phyloP scores from a whole-genome alignment of 2,888 invertebrate genomes.

The Shargacucullia verbasci region DNA sequence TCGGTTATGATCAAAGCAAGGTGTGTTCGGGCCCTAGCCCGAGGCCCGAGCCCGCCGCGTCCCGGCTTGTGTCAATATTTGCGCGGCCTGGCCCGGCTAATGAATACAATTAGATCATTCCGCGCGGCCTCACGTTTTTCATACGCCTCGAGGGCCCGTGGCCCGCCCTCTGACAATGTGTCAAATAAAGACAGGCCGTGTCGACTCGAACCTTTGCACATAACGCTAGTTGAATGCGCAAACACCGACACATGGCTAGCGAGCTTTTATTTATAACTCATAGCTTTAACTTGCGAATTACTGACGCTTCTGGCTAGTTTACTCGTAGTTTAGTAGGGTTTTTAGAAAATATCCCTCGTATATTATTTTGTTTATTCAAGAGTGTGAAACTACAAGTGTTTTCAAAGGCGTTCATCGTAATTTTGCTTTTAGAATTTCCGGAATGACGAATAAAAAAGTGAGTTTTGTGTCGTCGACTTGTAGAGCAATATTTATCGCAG shows the following conservation, averaged over 20 bases:
- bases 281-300: conserved; percentile 49
- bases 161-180: conserved; percentile 78
- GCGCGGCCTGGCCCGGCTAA: conserved; percentile 85
- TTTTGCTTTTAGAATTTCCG: conserved; percentile 19
- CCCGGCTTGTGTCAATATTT: conserved; percentile 84
- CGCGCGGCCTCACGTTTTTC: conserved; percentile 88
- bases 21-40: conserved; percentile 19
- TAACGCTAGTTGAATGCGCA: conserved; percentile 70
- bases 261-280: conserved; percentile 51
- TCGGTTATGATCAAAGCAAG: conserved; percentile 59
- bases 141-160: conserved; percentile 78
- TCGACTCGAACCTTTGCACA: conserved; percentile 71
- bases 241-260: conserved; percentile 65
- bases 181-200: conserved; percentile 75
- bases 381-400: conserved; percentile 7
- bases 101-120: conserved; percentile 90
- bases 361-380: conserved; percentile 24
- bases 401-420: neutral
- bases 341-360: conserved; percentile 21
- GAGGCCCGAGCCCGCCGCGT: conserved; percentile 69
- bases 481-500: no score
- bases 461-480: no score
- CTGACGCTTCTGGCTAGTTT: conserved; percentile 29
- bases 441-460: conserved; percentile 7
- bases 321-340: conserved; percentile 14